phyloP scores from a whole-genome alignment of 2,888 invertebrate genomes.

The Eilema griseolum region DNA sequence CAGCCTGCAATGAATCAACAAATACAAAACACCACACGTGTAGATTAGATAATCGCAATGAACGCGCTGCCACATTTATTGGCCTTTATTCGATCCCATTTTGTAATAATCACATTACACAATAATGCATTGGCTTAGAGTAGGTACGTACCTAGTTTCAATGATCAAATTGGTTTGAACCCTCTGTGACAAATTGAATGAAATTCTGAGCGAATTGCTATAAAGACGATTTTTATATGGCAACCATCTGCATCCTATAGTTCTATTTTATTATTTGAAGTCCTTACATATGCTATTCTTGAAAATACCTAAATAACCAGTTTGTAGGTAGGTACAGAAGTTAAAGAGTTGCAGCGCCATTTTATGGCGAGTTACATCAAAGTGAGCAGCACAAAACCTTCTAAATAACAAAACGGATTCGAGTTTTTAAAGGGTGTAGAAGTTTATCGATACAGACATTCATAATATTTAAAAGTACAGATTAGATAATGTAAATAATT shows the following conservation, averaged over 20 bases:
- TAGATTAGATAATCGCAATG: conserved; percentile 42
- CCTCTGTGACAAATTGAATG: not conserved
- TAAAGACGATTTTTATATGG: too few species aligned
- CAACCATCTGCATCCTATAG: too few species aligned
- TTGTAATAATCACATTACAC: conserved; percentile 40
- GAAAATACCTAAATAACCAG: too few species aligned
- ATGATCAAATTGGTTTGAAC: not conserved
- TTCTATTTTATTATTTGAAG: too few species aligned
- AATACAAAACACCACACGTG: conserved; percentile 41
- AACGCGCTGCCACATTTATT: conserved; percentile 25
- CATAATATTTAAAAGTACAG: conserved; percentile 44
- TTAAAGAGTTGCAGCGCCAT: not conserved
- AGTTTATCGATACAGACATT: not conserved
- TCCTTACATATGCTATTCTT: too few species aligned
- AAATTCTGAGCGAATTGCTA: not conserved
- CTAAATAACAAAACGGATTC: not conserved
- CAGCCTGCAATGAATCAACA: conserved; percentile 51
- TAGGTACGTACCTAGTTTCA: too few species aligned
- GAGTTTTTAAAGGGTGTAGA: not conserved
- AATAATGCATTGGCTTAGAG: not conserved
- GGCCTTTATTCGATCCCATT: conserved; percentile 43
- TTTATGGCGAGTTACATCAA: not conserved
- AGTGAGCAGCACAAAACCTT: not conserved
- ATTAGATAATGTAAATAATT: conserved; percentile 48
- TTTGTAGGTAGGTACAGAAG: too few species aligned